Percentiles rank a stretch among this genome's conserved stretches.
Evolutionary conservation across 2,797 vertebrate species (phyloP).

Genomic region (Melanotaenia nigrans): DNA sequence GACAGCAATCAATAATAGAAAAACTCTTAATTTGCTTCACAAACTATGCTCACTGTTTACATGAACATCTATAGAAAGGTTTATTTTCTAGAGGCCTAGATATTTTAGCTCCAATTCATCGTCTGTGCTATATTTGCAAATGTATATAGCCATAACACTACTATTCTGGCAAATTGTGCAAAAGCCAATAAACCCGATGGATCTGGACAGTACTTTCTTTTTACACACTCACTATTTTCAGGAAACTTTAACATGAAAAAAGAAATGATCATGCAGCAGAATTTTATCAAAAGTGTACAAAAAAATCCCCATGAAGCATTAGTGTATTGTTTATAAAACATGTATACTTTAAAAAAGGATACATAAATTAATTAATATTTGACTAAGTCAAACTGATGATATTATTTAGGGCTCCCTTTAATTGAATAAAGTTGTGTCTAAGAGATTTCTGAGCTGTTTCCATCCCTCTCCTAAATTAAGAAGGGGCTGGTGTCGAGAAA

Average conservation of each 20-base stretch:
- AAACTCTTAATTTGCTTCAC: too few species aligned
- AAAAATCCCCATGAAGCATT: not conserved
- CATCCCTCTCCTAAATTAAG: conserved; percentile 11
- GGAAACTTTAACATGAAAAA: too few species aligned
- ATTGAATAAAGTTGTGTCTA: conserved; percentile 23
- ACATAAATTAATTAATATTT: not conserved
- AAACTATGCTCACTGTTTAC: too few species aligned
- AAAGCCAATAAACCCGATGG: too few species aligned
- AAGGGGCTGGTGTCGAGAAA: conserved; percentile 20
- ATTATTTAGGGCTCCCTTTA: conserved; percentile 20
- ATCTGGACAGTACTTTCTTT: too few species aligned
- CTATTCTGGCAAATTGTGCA: too few species aligned
- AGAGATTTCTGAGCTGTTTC: conserved; percentile 9
- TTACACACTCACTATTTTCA: too few species aligned
- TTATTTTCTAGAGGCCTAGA: not conserved
- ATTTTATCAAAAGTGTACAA: not conserved
- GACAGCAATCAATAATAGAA: not conserved
- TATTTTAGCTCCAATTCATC: not conserved
- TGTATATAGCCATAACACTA: not conserved
- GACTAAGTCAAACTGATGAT: conserved; percentile 13
- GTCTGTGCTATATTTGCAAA: not conserved
- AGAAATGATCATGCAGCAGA: too few species aligned
- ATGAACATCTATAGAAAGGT: not conserved
- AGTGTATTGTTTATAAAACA: not conserved
- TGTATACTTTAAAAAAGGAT: not conserved